Conservation (phyloP, 1,140 invertebrate species). For the Melitaea cinxia region DNA sequence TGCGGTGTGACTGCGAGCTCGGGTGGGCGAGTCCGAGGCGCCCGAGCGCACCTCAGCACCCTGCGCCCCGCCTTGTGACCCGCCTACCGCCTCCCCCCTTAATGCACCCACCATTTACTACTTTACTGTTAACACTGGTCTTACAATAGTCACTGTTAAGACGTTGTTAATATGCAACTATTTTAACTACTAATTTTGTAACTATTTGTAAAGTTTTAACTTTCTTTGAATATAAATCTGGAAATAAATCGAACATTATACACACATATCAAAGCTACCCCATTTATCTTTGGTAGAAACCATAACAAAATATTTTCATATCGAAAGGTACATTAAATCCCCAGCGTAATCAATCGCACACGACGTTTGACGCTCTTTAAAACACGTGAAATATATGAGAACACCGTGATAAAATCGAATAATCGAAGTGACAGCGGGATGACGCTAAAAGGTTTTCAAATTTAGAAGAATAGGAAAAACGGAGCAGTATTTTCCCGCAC, state of each 20-base stretch:
- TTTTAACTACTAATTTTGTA: not conserved
- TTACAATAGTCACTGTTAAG: not conserved
- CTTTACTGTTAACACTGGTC: slow-evolving; percentile 13
- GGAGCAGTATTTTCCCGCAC: slow-evolving; percentile 59
- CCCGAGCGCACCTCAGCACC: slow-evolving; percentile 66
- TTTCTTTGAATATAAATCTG: too few relatives aligned
- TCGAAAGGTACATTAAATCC: slow-evolving; percentile 36
- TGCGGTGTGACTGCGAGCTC: slow-evolving; percentile 60
- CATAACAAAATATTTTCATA: slow-evolving; percentile 3
- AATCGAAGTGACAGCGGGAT: slow-evolving; percentile 59
- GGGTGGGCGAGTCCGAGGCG: slow-evolving; percentile 57
- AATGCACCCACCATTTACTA: slow-evolving; percentile 56
- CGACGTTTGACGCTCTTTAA: slow-evolving; percentile 39
- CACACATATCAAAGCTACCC: too few relatives aligned
- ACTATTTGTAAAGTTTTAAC: too few relatives aligned
- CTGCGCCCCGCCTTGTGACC: slow-evolving; percentile 70
- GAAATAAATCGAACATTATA: too few relatives aligned
- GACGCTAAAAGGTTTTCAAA: slow-evolving; percentile 75
- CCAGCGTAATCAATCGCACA: slow-evolving; percentile 55
- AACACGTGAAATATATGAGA: slow-evolving; percentile 46
- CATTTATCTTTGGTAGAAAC: too few relatives aligned
- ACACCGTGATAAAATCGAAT: slow-evolving; percentile 39
- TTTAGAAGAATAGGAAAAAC: slow-evolving; percentile 56
- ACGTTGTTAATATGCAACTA: not conserved
- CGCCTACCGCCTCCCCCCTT: slow-evolving; percentile 62